A percentile compares a stretch with the other conserved stretches of the same genome.
Conservation (phyloP, 2,888 invertebrate genomes). For the Nasonovia ribisnigri region DNA sequence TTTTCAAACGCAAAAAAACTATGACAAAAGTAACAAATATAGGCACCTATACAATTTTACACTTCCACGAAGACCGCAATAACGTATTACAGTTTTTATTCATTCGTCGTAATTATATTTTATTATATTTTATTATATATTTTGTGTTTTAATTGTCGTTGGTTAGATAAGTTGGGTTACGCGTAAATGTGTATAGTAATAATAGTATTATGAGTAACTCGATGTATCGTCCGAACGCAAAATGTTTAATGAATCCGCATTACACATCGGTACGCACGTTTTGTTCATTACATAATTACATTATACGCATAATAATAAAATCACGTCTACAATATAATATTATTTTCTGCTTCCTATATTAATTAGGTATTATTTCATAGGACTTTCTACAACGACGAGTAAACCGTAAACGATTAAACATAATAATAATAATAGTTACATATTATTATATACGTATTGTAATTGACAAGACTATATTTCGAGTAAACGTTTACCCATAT, state of each 20-base stretch:
- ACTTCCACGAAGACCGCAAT: too few relatives aligned
- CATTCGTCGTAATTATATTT: not conserved
- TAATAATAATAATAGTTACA: not conserved
- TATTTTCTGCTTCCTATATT: slow-evolving; percentile 10
- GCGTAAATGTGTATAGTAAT: too few relatives aligned
- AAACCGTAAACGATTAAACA: not conserved
- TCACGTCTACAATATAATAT: not conserved
- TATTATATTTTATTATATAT: not conserved
- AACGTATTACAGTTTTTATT: too few relatives aligned
- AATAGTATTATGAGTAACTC: not conserved
- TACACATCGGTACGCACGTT: not conserved
- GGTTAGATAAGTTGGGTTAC: not conserved
- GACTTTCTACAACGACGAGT: not conserved
- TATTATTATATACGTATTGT: not conserved
- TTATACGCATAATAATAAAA: not conserved
- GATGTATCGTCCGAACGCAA: not conserved
- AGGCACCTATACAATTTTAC: too few relatives aligned
- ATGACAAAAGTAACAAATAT: not conserved
- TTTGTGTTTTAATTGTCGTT: not conserved
- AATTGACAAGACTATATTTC: not conserved
- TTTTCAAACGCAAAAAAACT: not conserved
- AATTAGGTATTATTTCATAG: not conserved
- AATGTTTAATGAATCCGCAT: not conserved
- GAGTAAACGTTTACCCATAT: not conserved
- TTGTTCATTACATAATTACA: not conserved